These are phyloP conservation scores for Ammodytes marinus DNA, from an alignment of 2,113 vertebrate species.

Conservation along the genomic window DNA sequence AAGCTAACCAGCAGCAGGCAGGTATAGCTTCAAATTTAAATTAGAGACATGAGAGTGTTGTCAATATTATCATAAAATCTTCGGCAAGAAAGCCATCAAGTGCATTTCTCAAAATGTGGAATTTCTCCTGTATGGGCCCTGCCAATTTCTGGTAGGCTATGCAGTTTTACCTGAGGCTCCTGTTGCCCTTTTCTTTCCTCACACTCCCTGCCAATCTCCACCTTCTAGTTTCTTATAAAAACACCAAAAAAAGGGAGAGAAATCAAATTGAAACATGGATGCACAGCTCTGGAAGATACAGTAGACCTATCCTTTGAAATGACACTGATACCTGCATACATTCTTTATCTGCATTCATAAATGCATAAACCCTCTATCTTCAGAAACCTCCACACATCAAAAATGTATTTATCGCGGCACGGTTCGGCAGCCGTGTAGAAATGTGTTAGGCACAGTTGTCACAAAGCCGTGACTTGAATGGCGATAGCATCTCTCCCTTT, in stretches of 20 bases:
- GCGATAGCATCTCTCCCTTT: slow-evolving; percentile 43
- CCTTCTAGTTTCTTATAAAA: background rate
- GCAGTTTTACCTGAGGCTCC: background rate
- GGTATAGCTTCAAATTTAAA: background rate
- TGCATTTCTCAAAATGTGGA: background rate
- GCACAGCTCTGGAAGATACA: slow-evolving; percentile 19
- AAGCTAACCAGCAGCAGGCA: background rate
- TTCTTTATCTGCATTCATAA: slow-evolving; percentile 28
- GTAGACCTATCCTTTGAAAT: slow-evolving; percentile 12
- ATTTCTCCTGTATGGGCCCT: no score
- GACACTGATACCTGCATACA: slow-evolving; percentile 11
- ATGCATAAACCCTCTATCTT: slow-evolving; percentile 40
- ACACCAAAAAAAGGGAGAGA: no score
- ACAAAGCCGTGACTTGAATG: slow-evolving; percentile 19
- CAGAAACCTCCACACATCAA: slow-evolving; percentile 36
- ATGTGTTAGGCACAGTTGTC: slow-evolving; percentile 47
- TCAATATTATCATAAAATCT: background rate
- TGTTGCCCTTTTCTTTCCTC: background rate
- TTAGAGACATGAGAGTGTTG: background rate
- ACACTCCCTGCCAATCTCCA: slow-evolving; percentile 9
- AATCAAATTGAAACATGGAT: background rate
- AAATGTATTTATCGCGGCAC: slow-evolving; percentile 26
- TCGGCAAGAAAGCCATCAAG: background rate
- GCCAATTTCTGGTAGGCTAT: background rate
- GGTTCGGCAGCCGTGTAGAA: slow-evolving; percentile 10